These are phyloP conservation scores for Hirtodrosophila trivittata DNA, from an alignment of 2,888 invertebrate species.

Conservation along the genomic window DNA sequence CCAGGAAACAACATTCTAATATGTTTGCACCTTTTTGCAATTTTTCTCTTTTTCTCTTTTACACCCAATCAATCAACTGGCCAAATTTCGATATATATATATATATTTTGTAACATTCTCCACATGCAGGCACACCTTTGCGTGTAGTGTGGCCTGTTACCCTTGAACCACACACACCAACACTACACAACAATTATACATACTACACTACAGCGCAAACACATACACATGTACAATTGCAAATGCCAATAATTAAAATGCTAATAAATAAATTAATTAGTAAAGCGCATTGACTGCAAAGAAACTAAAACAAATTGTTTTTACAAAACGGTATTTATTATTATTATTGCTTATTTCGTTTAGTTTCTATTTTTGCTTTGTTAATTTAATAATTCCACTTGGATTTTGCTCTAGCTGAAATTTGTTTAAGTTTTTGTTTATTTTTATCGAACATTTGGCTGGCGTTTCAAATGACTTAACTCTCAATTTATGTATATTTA, in stretches of 20 bases:
- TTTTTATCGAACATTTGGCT: conserved; percentile 40
- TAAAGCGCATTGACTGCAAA: conserved; percentile 31
- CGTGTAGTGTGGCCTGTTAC: background rate
- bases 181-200: conserved; percentile 5
- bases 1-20: conserved; percentile 4
- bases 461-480: conserved; percentile 40
- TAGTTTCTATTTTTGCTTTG: conserved; percentile 20
- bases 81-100: conserved; percentile 45
- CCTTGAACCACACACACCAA: conserved; percentile 6
- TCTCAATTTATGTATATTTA: conserved; percentile 39
- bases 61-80: conserved; percentile 21
- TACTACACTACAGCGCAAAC: conserved; percentile 1
- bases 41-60: conserved; percentile 14
- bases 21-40: conserved; percentile 9
- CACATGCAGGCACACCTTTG: conserved; percentile 15
- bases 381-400: conserved; percentile 18
- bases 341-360: conserved; percentile 1
- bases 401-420: conserved; percentile 43
- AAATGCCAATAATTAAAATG: conserved; percentile 37
- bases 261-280: conserved; percentile 66
- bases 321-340: background rate
- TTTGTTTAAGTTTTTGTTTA: conserved; percentile 62
- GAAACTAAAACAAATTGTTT: conserved; percentile 19
- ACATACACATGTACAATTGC: conserved; percentile 21
- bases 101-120: conserved; percentile 40